Evolutionary conservation across 2,888 invertebrate species (phyloP).

Genomic region (Coleophora flavipennella): DNA sequence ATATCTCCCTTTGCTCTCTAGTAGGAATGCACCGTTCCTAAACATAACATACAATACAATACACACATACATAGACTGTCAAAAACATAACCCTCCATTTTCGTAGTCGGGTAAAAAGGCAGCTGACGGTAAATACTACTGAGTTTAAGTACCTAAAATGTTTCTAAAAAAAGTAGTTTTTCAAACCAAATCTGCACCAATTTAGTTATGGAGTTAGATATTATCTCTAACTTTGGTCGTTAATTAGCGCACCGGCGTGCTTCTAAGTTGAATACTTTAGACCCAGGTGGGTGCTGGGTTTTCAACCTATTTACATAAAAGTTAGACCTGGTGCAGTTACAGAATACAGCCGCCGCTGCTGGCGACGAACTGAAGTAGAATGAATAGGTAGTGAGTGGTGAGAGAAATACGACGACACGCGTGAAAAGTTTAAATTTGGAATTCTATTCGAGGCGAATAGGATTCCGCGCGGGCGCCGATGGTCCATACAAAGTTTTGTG

Average conservation of each 20-base stretch:
- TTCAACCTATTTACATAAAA: conserved; percentile 48
- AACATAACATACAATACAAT: neutral
- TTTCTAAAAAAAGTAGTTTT: conserved; percentile 1
- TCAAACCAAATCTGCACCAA: conserved; percentile 15
- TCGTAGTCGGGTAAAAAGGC: neutral
- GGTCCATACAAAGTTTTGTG: conserved; percentile 10
- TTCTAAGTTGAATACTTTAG: conserved; percentile 25
- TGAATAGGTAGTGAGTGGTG: conserved; percentile 12
- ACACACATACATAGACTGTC: neutral
- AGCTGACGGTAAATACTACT: neutral
- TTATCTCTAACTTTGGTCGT: conserved; percentile 41
- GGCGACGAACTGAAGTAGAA: conserved; percentile 14
- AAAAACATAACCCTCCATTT: neutral
- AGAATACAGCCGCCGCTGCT: conserved; percentile 22
- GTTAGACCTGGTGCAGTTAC: conserved; percentile 37
- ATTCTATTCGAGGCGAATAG: conserved; percentile 12
- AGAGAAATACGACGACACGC: conserved; percentile 14
- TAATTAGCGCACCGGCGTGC: conserved; percentile 43
- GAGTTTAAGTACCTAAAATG: neutral
- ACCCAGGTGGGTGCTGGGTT: conserved; percentile 49
- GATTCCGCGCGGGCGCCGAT: conserved; percentile 8
- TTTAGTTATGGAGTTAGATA: conserved; percentile 38
- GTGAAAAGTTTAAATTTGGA: conserved; percentile 16
- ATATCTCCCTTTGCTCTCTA: too few relatives aligned
- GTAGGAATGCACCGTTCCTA: too few relatives aligned